Percentiles rank a stretch among this genome's conserved stretches.
phyloP scores from a whole-genome alignment of 1,140 invertebrate species.

The Onthophagus taurus region DNA sequence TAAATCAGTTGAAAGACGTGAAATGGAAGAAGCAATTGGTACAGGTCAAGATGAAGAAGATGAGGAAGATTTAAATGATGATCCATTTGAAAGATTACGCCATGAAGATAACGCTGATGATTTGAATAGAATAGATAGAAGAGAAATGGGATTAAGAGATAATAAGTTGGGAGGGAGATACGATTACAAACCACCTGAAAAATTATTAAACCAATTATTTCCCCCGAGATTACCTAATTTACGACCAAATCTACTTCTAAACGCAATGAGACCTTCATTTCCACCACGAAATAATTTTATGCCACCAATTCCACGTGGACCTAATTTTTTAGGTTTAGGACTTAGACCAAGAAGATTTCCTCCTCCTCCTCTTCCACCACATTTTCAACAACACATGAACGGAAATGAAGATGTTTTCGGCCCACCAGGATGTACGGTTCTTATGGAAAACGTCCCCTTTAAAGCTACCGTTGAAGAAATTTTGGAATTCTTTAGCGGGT shows the following conservation, averaged over 20 bases:
- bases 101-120: too few species aligned
- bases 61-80: too few species aligned
- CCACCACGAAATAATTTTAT: conserved; percentile 12
- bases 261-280: conserved; percentile 10
- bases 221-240: not conserved
- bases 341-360: conserved; percentile 19
- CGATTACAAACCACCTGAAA: not conserved
- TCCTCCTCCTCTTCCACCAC: conserved; percentile 18
- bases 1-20: conserved; percentile 50
- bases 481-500: conserved; percentile 73
- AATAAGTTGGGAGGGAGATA: too few species aligned
- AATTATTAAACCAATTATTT: not conserved
- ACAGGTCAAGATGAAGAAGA: conserved; percentile 1
- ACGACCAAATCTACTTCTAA: not conserved
- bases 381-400: not conserved
- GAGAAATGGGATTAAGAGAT: too few species aligned
- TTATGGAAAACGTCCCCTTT: conserved; percentile 78
- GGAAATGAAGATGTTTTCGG: conserved; percentile 52
- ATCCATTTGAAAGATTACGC: too few species aligned
- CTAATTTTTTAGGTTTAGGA: conserved; percentile 28
- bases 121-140: too few species aligned
- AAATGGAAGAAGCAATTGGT: conserved; percentile 37
- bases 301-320: conserved; percentile 27
- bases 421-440: conserved; percentile 71
- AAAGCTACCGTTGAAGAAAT: conserved; percentile 80